phyloP scores from a whole-genome alignment of 2,888 invertebrate genomes.

The Limenitis camilla region DNA sequence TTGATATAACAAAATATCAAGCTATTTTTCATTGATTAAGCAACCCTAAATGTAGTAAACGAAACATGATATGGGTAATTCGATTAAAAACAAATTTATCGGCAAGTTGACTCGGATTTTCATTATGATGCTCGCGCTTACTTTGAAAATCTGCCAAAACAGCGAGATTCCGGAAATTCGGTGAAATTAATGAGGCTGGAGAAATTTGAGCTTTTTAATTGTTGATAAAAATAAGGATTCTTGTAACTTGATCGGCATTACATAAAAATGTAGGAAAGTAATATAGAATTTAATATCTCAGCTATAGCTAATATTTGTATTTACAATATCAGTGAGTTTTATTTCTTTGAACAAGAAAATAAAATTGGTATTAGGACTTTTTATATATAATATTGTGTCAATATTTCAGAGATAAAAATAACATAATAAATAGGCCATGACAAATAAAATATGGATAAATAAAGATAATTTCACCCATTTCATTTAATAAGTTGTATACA shows the following conservation, averaged over 20 bases:
- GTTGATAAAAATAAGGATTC: constrained; percentile 5
- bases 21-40: too few relatives aligned
- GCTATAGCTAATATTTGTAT: too few relatives aligned
- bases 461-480: too few relatives aligned
- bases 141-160: constrained; percentile 17
- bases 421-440: too few relatives aligned
- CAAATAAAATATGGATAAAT: too few relatives aligned
- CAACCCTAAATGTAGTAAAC: not conserved
- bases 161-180: constrained; percentile 5
- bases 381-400: too few relatives aligned
- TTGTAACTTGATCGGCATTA: not conserved
- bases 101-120: constrained; percentile 3
- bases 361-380: too few relatives aligned
- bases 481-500: too few relatives aligned
- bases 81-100: constrained; percentile 13
- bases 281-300: not conserved
- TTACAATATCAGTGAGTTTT: too few relatives aligned
- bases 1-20: too few relatives aligned
- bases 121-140: constrained; percentile 6
- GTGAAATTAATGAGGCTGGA: constrained; percentile 14
- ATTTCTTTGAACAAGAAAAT: too few relatives aligned
- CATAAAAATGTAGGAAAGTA: not conserved
- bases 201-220: constrained; percentile 14
- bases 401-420: too few relatives aligned
- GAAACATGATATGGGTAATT: constrained; percentile 1